Evolutionary conservation across 2,797 vertebrate genomes (phyloP), one percentile per base, ranked within the genome.

Genomic region (Scarus forsteni): DNA sequence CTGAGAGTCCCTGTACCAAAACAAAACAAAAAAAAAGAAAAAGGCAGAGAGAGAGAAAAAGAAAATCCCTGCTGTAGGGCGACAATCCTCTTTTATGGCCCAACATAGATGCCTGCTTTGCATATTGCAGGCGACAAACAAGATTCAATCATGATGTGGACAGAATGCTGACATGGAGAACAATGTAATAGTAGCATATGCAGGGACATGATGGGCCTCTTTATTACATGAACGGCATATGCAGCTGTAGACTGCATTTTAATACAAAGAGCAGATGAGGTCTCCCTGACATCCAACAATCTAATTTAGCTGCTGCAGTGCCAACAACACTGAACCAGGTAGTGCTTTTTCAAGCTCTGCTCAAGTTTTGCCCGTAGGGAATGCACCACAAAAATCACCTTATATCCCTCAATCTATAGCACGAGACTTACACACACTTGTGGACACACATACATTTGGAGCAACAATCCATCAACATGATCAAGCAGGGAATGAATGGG

Each of bases 391-490:
- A 80, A 83, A 79, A 59, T 68, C 66, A 77, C 71, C 62, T 59
- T 82, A 71, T 70, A 76, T 74, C 45, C 74, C 56, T 81, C 71
- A 79, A 77, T 83, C 66, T 61, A 70, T 54, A 67, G 35, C 19
- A 67, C 40, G 10, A 8, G n/a, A 66, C 44, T 69, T 50, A 73
- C 13, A 77, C 71, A 72, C 66, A 63, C 34, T 71, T 62, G 59
- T 11, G 14, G 16, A 69, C 59, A 77, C 72, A 74, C 66, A 66
- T 39, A 73, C 63, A 63, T 49, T 65, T 7, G 45, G 58, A 70
- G 58, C 51, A 73, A 78, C 85, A 77, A 86, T 91, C 85, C 76
- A 87, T 91, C 89, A 90, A 75, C 64, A 72, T 89, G 85, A 92
- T 90, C 85, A 91, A 89, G 85, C 77, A 63, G 68, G 72, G 68